A percentile compares a stretch with the other conserved stretches of the same genome.
Evolutionary conservation across 2,888 invertebrate genomes (phyloP).

Genomic region (Dynastes tityus): DNA sequence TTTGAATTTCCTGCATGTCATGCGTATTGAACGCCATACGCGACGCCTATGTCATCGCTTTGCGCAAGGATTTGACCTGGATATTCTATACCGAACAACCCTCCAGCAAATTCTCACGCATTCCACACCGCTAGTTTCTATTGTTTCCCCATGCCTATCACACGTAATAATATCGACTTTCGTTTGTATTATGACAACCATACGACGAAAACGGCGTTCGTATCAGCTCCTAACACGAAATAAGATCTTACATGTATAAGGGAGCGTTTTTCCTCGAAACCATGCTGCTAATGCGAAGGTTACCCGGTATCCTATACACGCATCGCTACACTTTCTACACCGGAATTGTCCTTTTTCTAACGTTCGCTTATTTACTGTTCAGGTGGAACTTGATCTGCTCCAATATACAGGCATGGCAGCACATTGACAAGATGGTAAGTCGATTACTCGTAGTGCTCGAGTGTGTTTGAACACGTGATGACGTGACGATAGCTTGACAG

Average conservation of each 20-base stretch:
- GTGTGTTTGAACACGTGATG: constrained; percentile 11
- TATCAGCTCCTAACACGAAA: constrained; percentile 7
- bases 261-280: neutral
- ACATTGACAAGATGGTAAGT: constrained; percentile 75
- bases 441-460: constrained; percentile 29
- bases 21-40: neutral
- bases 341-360: constrained; percentile 64
- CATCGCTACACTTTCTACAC: constrained; percentile 65
- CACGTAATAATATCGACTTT: constrained; percentile 9
- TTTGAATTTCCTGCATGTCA: too few relatives aligned
- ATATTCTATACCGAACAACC: constrained; percentile 18
- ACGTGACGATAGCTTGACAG: constrained; percentile 23
- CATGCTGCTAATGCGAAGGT: constrained; percentile 57
- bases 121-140: neutral
- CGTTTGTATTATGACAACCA: neutral
- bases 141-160: constrained; percentile 3
- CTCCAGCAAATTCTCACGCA: constrained; percentile 16
- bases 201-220: neutral
- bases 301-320: constrained; percentile 65
- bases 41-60: neutral
- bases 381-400: constrained; percentile 76
- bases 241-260: neutral
- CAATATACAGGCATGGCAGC: constrained; percentile 74
- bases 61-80: constrained; percentile 31
- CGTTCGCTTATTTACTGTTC: constrained; percentile 71